Percentiles rank a stretch among this genome's conserved stretches.
Conservation (phyloP, 2,113 vertebrate genomes). For the Scortum barcoo region DNA sequence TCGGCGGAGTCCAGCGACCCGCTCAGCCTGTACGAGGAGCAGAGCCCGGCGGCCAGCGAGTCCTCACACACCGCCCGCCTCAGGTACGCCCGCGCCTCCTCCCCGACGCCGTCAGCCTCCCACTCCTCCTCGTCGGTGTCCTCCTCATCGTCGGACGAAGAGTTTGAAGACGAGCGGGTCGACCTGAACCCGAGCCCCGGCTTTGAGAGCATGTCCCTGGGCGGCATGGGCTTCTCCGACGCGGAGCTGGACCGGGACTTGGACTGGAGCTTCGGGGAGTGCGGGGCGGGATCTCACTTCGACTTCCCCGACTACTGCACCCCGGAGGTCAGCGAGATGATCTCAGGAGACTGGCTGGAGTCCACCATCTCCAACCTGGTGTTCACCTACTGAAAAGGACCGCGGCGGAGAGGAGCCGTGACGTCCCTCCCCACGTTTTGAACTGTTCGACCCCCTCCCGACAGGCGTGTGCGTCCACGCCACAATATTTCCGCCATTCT, state of each 20-base stretch:
- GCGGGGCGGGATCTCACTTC: conserved; percentile 96
- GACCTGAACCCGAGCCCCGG: conserved; percentile 93
- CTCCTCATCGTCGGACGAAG: conserved; percentile 93
- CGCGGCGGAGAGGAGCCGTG: conserved; percentile 35
- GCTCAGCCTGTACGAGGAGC: conserved; percentile 93
- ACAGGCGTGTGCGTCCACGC: conserved; percentile 54
- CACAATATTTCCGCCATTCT: conserved; percentile 63
- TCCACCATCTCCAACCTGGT: conserved; percentile 99
- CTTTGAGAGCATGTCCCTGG: conserved; percentile 94
- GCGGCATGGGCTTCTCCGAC: conserved; percentile 93
- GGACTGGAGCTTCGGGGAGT: conserved; percentile 94
- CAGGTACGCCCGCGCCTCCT: conserved; percentile 91
- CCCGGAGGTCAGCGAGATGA: conserved; percentile 99
- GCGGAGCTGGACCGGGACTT: conserved; percentile 95
- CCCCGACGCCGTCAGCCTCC: conserved; percentile 92
- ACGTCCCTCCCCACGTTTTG: conserved; percentile 52
- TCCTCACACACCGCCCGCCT: conserved; percentile 86
- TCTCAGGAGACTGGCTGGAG: conserved; percentile 99
- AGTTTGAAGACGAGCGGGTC: conserved; percentile 95
- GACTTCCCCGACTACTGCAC: conserved; percentile 99
- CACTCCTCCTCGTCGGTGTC: conserved; percentile 86
- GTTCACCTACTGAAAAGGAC: conserved; percentile 93
- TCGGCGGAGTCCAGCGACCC: conserved; percentile 93
- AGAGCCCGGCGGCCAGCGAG: conserved; percentile 83
- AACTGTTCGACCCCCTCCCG: conserved; percentile 50